Base-by-base conservation (phyloP, 2,888 invertebrate species). In the Rambutsinella grinnellia region DNA sequence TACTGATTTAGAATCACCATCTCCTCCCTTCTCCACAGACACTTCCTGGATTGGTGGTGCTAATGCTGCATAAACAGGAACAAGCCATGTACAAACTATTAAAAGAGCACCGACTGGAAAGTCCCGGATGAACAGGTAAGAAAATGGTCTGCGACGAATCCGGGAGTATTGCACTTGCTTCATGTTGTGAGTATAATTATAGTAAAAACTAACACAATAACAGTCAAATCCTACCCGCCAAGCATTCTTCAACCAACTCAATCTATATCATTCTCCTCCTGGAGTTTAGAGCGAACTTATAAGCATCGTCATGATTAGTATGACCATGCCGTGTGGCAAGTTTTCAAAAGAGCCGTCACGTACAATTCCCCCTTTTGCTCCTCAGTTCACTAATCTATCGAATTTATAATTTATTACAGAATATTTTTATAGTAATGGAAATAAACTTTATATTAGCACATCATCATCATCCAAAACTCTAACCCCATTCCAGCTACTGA, bases 111-210 rank as follows among this genome's bases (percentile, higher is more conserved):
- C 49, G 47, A 49, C 56, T 49, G 46, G 28, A 74, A 51, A 49
- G 54, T 74, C 67, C 61, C 66, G 67, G 74, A 67, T 74, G 61
- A 74, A 74, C 74, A 66, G 67, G 36, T 60, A 46, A 28, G 36
- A 56, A 54, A 54, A 57, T 56, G 56, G 26, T 26, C 19, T 13
- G 3, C 5, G 28, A 56, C 27, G 47, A 47, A 74, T 74, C 74
- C 74, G 74, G 74, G 74, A 56, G 56, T 60, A 67, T 60, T 66
- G 74, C 67, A 74, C 74, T 74, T 24, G 21, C 21, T 27, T 61
- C 74, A 74, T 66, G 10, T 36, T 67, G 54, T 2, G 21, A 56
- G n/a, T 36, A 36, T 5, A 8, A 13, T 5, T 36, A 5, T 36
- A 13, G 13, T 36, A 36, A 36, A 36, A 36, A 36, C 36, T 13